These are phyloP conservation scores for Strix aluco DNA, from an alignment of 2,113 vertebrate genomes.

Conservation along the genomic window DNA sequence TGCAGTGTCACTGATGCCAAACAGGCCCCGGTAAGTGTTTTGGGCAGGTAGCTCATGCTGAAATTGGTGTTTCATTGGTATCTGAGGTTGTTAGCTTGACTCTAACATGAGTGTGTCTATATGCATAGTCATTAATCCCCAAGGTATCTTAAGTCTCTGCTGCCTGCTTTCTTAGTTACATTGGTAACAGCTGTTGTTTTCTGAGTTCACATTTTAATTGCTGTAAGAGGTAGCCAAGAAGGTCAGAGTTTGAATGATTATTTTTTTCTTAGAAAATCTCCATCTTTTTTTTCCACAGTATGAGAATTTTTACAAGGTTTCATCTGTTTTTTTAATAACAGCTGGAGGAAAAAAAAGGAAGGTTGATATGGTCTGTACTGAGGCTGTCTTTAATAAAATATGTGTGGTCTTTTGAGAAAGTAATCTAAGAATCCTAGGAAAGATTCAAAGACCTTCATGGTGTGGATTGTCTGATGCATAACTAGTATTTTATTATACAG, in stretches of 20 bases:
- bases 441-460: neutral
- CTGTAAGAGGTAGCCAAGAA: neutral
- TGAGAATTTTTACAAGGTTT: neutral
- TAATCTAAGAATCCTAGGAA: neutral
- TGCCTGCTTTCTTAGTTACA: neutral
- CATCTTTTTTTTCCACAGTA: neutral
- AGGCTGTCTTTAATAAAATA: neutral
- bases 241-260: neutral
- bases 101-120: neutral
- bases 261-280: neutral
- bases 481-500: neutral
- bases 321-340: neutral
- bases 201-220: neutral
- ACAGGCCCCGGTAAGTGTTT: neutral
- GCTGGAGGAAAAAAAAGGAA: neutral
- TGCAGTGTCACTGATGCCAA: accelerated
- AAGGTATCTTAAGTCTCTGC: neutral
- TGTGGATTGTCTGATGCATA: neutral
- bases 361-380: neutral
- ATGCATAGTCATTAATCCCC: neutral
- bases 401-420: neutral
- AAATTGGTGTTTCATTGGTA: neutral
- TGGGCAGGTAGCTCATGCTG: neutral
- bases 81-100: neutral
- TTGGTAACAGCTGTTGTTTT: neutral